Conservation (phyloP, 2,888 invertebrate genomes). For the Torymus auratus region DNA sequence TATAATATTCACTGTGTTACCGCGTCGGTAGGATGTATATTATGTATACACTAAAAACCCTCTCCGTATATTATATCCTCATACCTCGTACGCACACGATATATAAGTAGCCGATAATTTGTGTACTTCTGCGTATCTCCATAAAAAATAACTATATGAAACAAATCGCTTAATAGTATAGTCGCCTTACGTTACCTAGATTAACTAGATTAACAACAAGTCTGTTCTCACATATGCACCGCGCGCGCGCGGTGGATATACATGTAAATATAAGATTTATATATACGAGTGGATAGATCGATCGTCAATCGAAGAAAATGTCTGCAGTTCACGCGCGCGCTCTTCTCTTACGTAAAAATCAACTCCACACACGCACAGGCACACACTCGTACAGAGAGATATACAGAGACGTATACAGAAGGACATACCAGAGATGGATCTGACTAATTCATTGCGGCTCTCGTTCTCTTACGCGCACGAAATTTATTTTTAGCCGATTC, state of each 20-base stretch:
- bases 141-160: slow-evolving; percentile 60
- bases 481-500: slow-evolving; percentile 39
- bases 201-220: slow-evolving; percentile 65
- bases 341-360: slow-evolving; percentile 30
- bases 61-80: slow-evolving; percentile 27
- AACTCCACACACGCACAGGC: slow-evolving; percentile 5
- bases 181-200: slow-evolving; percentile 58
- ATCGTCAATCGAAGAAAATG: background rate
- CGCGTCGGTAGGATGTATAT: background rate
- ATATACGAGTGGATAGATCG: slow-evolving; percentile 34
- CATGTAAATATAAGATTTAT: background rate
- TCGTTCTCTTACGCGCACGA: slow-evolving; percentile 22
- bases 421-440: slow-evolving; percentile 51
- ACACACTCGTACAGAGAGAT: too few relatives aligned
- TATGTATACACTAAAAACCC: slow-evolving; percentile 44
- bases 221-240: slow-evolving; percentile 61
- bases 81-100: slow-evolving; percentile 43
- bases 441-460: slow-evolving; percentile 42
- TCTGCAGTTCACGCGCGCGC: background rate
- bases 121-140: slow-evolving; percentile 47
- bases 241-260: slow-evolving; percentile 21
- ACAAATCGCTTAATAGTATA: slow-evolving; percentile 62
- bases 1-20: slow-evolving; percentile 29
- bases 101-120: slow-evolving; percentile 55
- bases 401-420: too few relatives aligned